Conservation (phyloP, 2,888 invertebrate genomes). For the Callinectes sapidus region DNA sequence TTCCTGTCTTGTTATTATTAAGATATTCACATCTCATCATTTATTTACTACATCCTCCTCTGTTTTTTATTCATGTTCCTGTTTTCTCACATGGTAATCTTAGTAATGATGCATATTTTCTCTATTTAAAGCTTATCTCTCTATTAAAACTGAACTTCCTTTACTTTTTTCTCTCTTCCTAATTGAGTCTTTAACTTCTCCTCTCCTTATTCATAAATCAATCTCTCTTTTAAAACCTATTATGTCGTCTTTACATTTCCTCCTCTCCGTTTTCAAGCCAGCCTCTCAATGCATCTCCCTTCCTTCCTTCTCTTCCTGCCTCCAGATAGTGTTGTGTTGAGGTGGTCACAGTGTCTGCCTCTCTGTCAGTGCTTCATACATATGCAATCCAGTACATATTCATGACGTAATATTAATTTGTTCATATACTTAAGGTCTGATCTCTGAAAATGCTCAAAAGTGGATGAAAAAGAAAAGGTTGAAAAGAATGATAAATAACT, state of each 20-base stretch:
- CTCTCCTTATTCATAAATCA: too few relatives aligned
- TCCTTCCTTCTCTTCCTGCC: not conserved
- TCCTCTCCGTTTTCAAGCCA: too few relatives aligned
- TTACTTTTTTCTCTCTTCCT: not conserved
- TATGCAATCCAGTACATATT: slow-evolving; percentile 36
- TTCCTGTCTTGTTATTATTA: not conserved
- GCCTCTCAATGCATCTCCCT: not conserved
- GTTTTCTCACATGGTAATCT: too few relatives aligned
- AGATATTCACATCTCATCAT: not conserved
- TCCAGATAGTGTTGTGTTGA: not conserved
- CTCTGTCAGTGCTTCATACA: not conserved
- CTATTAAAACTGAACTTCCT: too few relatives aligned
- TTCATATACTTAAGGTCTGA: slow-evolving; percentile 10
- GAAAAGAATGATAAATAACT: not conserved
- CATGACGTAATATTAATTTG: not conserved
- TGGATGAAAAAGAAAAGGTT: not conserved
- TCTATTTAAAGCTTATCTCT: too few relatives aligned
- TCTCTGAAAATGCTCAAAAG: slow-evolving; percentile 28
- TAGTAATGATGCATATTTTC: too few relatives aligned
- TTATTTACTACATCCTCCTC: not conserved
- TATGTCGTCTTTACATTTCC: too few relatives aligned
- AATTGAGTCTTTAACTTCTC: not conserved
- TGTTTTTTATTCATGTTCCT: not conserved
- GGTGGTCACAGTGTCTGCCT: not conserved
- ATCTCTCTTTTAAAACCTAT: too few relatives aligned